Base-by-base conservation (phyloP, 2,797 vertebrate genomes). In the Erithacus rubecula region DNA sequence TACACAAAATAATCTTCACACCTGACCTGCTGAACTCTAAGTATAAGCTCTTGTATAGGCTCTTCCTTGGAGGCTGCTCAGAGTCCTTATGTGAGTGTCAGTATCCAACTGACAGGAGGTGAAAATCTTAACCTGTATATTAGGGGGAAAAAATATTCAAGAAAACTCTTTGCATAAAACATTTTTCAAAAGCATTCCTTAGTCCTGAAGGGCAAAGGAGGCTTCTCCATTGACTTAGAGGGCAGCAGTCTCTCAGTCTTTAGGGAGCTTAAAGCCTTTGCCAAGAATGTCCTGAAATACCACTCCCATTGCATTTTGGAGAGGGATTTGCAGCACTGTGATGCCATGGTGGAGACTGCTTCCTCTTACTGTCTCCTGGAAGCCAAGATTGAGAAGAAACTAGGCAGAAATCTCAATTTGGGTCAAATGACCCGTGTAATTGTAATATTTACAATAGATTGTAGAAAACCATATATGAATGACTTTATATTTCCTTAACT, bases 341-440 rank as follows among this genome's bases (percentile, higher is more conserved):
- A 80, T 97, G 94, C 91, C 78, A 49, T 32, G 20, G 44, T 64
- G 90, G 91, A 92, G 79, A 8, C 43, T 83, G 83, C 84, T 95
- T 95, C 78, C 89, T 93, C 81, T 96, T 76, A 37, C 82, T 65
- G 78, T 90, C 76, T 82, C 72, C 59, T 96, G 89, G 86, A 95
- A 97, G 63, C 90, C 94, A 90, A 91, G 88, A 78, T n/a, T 72
- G 53, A 95, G 97, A 96, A 96, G 94, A 97, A 96, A 92, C 83
- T 95, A 96, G 93, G 96, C 76, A 96, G 97, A 97, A 94, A 97
- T 97, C 95, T 97, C 97, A 94, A 97, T 98, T 98, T 97, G 95
- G 92, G 80, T 93, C 96, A 97, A 98, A 98, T 97, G 97, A 97
- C 94, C 97, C 97, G 97, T 97, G 97, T 97, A 98, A 98, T 98